Base-by-base conservation (phyloP, 2,888 invertebrate genomes). In the Miltochrista miniata region DNA sequence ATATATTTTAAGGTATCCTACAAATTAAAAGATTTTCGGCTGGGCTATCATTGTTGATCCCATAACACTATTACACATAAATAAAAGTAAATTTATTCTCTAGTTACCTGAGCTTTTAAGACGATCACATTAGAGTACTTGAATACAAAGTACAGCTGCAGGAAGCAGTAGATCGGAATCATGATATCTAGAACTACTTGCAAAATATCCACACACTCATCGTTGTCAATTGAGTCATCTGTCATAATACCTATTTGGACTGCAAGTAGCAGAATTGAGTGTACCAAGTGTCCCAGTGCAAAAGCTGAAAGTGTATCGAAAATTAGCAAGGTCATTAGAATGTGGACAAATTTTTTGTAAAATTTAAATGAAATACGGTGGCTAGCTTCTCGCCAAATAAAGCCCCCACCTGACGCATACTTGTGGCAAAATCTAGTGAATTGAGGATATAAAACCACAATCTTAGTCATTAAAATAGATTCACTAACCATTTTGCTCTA, bases 121-220 rank as follows among this genome's bases (percentile, higher is more conserved):
- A 93, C 87, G 13, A 92, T 94, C 81, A 96, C 96, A 81, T 96
- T 96, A 3, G 96, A 95, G 79, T 96, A 96, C 79, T 96, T 96
- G 79, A 96, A 96, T 60, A 96, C 94, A 76, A 96, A 96, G 81
- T 95, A 96, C 1, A 96, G 90, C 68, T 96, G 94, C 40, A 95
- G 81, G 77, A 96, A 95, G 35, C 96, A 95, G 81, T 96, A 96
- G 14, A 94, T 71, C 0, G 96, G 95, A 68, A 95, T 94, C 45
- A 95, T 75, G n/a, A 96, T 79, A 59, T 96, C 95, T 31, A 95
- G 84, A 3, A 94, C 83, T 1, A 95, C 88, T 62, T 93, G 93
- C 0, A 93, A 74, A 29, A 93, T 76, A 52, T 93, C 93, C 43
- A 94, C 92, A 78, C 96, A 96, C 47, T 93, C 83, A 45, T 92